Evolutionary conservation across 1,140 invertebrate genomes (phyloP).

Genomic region (Teleopsis dalmanni): DNA sequence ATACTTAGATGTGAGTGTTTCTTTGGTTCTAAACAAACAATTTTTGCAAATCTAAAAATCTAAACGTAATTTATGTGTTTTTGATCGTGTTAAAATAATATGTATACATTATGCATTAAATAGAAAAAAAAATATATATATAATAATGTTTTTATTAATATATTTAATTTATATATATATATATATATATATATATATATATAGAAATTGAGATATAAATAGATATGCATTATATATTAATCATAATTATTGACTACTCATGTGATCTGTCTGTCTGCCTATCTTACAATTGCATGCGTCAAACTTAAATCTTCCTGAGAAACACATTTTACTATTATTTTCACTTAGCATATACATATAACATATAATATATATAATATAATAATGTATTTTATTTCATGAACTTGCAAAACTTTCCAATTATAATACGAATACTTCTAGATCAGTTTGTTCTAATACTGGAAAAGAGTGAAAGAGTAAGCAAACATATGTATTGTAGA

Average conservation of each 20-base stretch:
- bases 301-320: neutral
- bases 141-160: slow-evolving; percentile 3
- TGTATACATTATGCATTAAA: neutral
- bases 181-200: neutral
- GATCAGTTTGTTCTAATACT: no score
- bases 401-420: no score
- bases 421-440: no score
- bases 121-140: neutral
- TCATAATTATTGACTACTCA: neutral
- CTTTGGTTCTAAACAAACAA: no score
- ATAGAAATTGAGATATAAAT: neutral
- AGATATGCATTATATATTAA: neutral
- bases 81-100: neutral
- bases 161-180: neutral
- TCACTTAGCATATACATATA: no score
- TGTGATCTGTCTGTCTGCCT: neutral
- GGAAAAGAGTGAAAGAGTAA: no score
- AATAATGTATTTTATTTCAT: no score
- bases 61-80: no score
- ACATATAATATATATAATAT: no score
- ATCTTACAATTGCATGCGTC: neutral
- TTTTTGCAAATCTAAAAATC: no score
- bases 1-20: neutral
- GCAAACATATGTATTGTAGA: no score
- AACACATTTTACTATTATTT: neutral